A percentile compares a stretch with the other conserved stretches of the same genome.
Evolutionary conservation across 2,888 invertebrate species (phyloP).

Genomic region (Tuberolachnus salignus): DNA sequence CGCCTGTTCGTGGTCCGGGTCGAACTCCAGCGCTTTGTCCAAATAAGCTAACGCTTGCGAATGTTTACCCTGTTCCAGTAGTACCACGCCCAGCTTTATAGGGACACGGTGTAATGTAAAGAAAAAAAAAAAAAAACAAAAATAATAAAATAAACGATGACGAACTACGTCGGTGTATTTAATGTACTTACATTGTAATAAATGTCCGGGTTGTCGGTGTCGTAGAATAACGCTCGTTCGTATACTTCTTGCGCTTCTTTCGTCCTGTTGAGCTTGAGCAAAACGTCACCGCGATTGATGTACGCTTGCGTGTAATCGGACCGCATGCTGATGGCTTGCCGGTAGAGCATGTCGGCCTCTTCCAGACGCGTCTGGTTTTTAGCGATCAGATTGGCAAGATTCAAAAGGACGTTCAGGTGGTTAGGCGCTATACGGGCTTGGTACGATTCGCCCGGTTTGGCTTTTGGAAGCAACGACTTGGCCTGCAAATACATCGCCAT

Average conservation of each 20-base stretch:
- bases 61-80: constrained; percentile 89
- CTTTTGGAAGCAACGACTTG: constrained; percentile 85
- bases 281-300: constrained; percentile 94
- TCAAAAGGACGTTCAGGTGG: constrained; percentile 93
- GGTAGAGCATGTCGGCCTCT: constrained; percentile 91
- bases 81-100: constrained; percentile 87
- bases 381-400: constrained; percentile 91
- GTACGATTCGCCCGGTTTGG: constrained; percentile 92
- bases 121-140: no score
- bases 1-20: constrained; percentile 94
- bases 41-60: constrained; percentile 89
- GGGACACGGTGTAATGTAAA: not conserved
- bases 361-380: constrained; percentile 88
- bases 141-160: no score
- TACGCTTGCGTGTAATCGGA: constrained; percentile 95
- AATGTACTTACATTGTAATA: constrained; percentile 83
- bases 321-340: constrained; percentile 96
- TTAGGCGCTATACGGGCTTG: constrained; percentile 95
- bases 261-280: constrained; percentile 91
- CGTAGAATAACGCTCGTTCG: constrained; percentile 88
- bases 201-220: constrained; percentile 91
- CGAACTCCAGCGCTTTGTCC: constrained; percentile 88
- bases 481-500: constrained; percentile 66
- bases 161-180: not conserved
- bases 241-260: constrained; percentile 94